Evolutionary conservation across 2,113 vertebrate species (phyloP).

Genomic region (Hippolais icterina): DNA sequence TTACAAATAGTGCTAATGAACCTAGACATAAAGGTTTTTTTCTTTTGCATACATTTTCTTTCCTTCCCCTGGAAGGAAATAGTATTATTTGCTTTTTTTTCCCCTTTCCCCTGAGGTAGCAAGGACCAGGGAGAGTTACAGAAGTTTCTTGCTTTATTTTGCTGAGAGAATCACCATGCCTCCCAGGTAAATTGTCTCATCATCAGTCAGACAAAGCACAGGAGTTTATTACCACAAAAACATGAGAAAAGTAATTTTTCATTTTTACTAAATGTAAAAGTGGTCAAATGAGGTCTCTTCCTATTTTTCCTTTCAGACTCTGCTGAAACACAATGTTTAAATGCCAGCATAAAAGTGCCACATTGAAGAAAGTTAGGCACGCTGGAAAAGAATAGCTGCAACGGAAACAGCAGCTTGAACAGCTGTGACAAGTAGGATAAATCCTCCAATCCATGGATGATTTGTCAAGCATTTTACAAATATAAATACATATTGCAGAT

Average conservation of each 20-base stretch:
- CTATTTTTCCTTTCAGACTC: not conserved
- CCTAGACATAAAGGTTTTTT: not conserved
- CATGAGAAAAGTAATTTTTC: not conserved
- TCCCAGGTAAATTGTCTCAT: constrained; percentile 35
- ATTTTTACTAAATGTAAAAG: not conserved
- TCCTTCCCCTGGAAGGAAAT: not conserved
- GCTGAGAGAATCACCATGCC: not conserved
- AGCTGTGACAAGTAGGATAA: not conserved
- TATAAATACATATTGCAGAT: not conserved
- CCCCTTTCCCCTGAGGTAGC: not conserved
- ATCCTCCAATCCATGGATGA: not conserved
- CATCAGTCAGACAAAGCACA: not conserved
- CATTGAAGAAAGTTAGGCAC: not conserved
- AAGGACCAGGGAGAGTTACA: not conserved
- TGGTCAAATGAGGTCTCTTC: not conserved
- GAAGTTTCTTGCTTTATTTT: constrained; percentile 30
- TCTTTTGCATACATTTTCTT: not conserved
- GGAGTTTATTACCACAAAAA: constrained; percentile 21
- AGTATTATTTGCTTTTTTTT: not conserved
- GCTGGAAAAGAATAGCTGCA: not conserved
- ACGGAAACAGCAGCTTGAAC: not conserved
- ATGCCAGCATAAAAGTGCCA: not conserved
- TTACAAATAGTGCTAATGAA: not conserved
- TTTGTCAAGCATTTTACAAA: constrained; percentile 36
- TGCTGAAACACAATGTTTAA: not conserved